A percentile compares a stretch with the other conserved stretches of the same genome.
phyloP scores from a whole-genome alignment of 2,113 vertebrate species.

The Chrysochloris asiatica region DNA sequence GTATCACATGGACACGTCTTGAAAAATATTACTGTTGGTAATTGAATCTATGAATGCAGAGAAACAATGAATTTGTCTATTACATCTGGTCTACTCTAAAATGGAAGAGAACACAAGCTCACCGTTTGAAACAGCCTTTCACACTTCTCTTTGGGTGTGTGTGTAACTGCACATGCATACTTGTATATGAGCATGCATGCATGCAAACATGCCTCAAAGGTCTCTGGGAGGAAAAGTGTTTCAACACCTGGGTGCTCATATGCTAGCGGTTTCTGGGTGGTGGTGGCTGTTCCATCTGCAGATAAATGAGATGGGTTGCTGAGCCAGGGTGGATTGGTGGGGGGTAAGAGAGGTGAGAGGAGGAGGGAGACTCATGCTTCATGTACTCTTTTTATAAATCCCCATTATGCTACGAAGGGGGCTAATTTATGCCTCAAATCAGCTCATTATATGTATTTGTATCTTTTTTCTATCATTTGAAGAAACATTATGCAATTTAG shows the following conservation, averaged over 20 bases:
- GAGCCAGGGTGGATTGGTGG: not conserved
- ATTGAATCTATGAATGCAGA: not conserved
- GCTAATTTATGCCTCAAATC: conserved; percentile 59
- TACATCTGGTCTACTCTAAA: not conserved
- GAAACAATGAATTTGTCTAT: not conserved
- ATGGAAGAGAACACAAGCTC: not conserved
- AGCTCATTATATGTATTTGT: conserved; percentile 51
- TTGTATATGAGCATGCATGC: too few species aligned
- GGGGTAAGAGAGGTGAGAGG: not conserved
- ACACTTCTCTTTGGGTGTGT: not conserved
- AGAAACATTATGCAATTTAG: conserved; percentile 62
- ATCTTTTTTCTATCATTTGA: conserved; percentile 70
- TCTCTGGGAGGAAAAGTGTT: not conserved
- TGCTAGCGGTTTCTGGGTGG: not conserved
- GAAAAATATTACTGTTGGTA: not conserved
- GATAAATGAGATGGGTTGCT: not conserved
- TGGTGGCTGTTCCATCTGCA: not conserved
- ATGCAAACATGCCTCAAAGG: not conserved
- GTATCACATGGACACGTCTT: not conserved
- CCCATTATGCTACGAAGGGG: conserved; percentile 24
- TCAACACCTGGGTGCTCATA: not conserved
- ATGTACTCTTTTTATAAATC: not conserved
- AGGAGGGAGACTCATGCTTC: not conserved
- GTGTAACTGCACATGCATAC: not conserved
- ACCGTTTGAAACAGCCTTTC: not conserved